A percentile compares a stretch with the other conserved stretches of the same genome.
These are phyloP conservation scores for Nebria salina DNA, from an alignment of 2,888 invertebrate genomes.

Conservation along the genomic window DNA sequence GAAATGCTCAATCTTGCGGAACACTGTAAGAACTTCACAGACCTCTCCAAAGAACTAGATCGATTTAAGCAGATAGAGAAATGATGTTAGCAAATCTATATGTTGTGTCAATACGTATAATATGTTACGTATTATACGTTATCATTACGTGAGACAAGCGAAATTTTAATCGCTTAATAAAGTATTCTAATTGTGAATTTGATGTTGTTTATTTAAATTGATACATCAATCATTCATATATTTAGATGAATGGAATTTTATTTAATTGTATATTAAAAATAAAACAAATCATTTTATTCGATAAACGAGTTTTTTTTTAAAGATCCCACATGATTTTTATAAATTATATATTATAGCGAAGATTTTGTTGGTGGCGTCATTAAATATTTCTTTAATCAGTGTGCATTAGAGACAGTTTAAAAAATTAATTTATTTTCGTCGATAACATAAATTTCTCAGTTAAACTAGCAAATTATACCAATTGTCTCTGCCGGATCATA, in stretches of 20 bases:
- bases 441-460: too few relatives aligned
- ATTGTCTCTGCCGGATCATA: too few relatives aligned
- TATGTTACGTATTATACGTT: slow-evolving; percentile 27
- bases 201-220: slow-evolving; percentile 25
- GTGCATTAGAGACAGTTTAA: too few relatives aligned
- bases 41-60: neutral
- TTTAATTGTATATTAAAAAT: neutral
- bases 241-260: neutral
- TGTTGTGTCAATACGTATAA: slow-evolving; percentile 33
- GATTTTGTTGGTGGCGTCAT: too few relatives aligned
- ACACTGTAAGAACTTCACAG: slow-evolving; percentile 20
- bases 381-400: too few relatives aligned
- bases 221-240: slow-evolving; percentile 21
- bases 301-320: too few relatives aligned
- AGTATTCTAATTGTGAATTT: neutral
- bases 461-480: too few relatives aligned
- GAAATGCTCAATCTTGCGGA: slow-evolving; percentile 39
- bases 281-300: too few relatives aligned
- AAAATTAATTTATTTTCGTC: too few relatives aligned
- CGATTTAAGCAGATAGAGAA: neutral
- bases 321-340: too few relatives aligned
- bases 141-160: slow-evolving; percentile 32
- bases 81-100: neutral
- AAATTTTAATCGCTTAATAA: slow-evolving; percentile 18
- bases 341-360: too few relatives aligned